These are phyloP conservation scores for Himalopsyche japonica DNA, from an alignment of 2,888 invertebrate species.

Conservation along the genomic window DNA sequence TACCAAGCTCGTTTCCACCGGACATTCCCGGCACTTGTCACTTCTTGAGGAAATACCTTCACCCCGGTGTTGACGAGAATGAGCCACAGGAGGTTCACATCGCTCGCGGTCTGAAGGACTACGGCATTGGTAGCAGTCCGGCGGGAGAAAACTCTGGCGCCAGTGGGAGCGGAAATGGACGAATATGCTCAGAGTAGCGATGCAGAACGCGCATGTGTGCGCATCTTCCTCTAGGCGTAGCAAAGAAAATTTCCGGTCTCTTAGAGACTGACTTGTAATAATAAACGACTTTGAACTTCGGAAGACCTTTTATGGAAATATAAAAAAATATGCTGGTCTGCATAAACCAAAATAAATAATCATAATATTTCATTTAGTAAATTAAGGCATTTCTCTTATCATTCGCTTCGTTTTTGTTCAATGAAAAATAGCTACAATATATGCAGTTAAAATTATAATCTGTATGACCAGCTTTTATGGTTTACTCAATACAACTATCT, in stretches of 20 bases:
- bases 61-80: conserved; percentile 66
- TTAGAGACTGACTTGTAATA: conserved; percentile 24
- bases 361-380: too few species aligned
- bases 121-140: conserved; percentile 54
- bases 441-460: too few species aligned
- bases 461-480: too few species aligned
- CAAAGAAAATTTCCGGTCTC: conserved; percentile 6
- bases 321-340: background rate
- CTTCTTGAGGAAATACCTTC: conserved; percentile 79
- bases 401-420: too few species aligned
- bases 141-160: conserved; percentile 47
- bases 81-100: conserved; percentile 70
- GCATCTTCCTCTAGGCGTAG: background rate
- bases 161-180: conserved; percentile 12
- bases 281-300: background rate
- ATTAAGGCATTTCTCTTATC: too few species aligned
- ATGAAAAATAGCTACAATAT: too few species aligned
- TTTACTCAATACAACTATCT: too few species aligned
- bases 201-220: background rate
- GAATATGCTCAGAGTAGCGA: background rate
- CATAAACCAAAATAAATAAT: background rate
- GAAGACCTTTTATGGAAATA: background rate
- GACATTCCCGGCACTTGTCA: conserved; percentile 81
- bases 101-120: conserved; percentile 66
- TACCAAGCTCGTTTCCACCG: conserved; percentile 83